Evolutionary conservation across 1,140 invertebrate genomes (phyloP), one percentile per base, ranked within the genome.

Genomic region (Helicoverpa zea): DNA sequence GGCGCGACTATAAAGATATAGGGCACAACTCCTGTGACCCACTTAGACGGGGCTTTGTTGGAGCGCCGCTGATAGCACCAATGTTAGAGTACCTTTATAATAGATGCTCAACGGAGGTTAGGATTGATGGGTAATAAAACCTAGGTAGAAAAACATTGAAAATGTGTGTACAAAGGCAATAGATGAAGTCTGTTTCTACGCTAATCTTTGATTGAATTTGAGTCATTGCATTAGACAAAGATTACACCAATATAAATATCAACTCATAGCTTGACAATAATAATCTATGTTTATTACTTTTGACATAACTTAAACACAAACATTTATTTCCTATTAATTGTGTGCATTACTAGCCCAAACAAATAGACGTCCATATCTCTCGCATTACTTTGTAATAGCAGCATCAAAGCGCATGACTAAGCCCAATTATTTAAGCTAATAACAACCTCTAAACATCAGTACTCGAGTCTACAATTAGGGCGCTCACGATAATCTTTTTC

Each of bases 11-110:
- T 29, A 59, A 29, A 59, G 10, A 18, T 16, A 49, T 49, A 49
- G 63, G 63, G 10, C 51, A 58, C 47, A 10, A 58, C 63, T 73
- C 70, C 70, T 73, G 70, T 73, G 70, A 73, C 70, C 70, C n/a
- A 73, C 52, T 58, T 73, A 35, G 30, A 18, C 29, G 13, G 51
- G 14, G 16, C 29, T 70, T 70, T 70, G 51, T 54, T 23, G 51
- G 49, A 52, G 23, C 23, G 43, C 30, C 7, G 12, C 59, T 29
- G 16, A 54, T 30, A 51, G 5, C 4, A 18, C 14, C 49, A 11
- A 13, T 70, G 12, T 18, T 18, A 16, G 16, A 12, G 3, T 30
- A 64, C 61, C 61, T 64, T 5, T 64, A 14, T 35, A 3, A 5
- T 47, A 66, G 35, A n/a, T 35, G 23, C 2, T 35, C 35, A 35